A percentile compares a stretch with the other conserved stretches of the same genome.
These are phyloP conservation scores for Furnarius figulus DNA, from an alignment of 2,113 vertebrate genomes.

Conservation along the genomic window DNA sequence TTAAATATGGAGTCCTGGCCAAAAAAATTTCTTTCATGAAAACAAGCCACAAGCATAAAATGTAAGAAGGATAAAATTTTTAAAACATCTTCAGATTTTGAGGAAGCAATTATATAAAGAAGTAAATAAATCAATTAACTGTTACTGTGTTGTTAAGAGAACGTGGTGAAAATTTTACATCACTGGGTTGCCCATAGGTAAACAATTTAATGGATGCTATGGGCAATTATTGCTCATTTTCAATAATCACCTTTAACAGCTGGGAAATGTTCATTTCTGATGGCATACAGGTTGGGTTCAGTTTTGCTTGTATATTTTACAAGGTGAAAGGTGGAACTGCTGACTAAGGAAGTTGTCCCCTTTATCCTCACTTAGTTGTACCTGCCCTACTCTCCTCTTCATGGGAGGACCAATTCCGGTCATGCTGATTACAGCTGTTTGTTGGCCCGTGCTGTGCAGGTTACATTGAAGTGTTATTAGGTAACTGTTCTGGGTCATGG, in stretches of 20 bases:
- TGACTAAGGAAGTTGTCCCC: neutral
- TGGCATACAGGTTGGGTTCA: neutral
- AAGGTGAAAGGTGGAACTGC: neutral
- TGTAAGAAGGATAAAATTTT: neutral
- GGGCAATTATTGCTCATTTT: neutral
- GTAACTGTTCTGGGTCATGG: neutral
- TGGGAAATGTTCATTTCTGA: neutral
- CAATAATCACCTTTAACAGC: neutral
- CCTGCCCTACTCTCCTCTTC: neutral
- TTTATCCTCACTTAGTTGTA: neutral
- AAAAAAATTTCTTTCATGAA: neutral
- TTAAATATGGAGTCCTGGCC: neutral
- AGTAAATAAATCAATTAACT: neutral
- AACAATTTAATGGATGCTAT: neutral
- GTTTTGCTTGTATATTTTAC: neutral
- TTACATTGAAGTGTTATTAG: neutral
- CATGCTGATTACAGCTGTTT: neutral
- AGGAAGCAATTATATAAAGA: neutral
- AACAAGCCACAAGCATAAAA: neutral
- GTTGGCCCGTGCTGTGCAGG: neutral
- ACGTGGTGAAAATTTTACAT: neutral
- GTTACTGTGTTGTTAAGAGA: neutral
- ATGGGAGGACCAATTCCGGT: neutral
- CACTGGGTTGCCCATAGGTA: neutral
- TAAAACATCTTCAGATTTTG: neutral